Conservation (phyloP, 2,888 invertebrate species). For the Tethea ocularis region DNA sequence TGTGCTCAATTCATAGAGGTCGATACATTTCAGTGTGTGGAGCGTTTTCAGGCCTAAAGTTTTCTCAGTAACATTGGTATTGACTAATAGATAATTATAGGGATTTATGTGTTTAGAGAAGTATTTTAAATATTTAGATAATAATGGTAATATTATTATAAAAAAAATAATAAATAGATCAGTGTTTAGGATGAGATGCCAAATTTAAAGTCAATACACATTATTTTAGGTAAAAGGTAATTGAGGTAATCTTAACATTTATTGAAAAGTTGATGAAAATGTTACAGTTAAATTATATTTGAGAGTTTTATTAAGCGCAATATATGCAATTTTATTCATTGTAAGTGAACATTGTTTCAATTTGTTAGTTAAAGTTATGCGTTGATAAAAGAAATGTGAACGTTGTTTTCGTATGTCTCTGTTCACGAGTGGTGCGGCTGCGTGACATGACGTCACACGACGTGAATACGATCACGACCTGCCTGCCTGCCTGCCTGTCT, state of each 20-base stretch:
- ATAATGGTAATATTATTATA: conserved; percentile 75
- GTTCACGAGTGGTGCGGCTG: conserved; percentile 16
- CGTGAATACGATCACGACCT: conserved; percentile 12
- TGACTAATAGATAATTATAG: conserved; percentile 81
- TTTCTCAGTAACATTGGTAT: conserved; percentile 78
- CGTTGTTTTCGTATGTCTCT: conserved; percentile 65
- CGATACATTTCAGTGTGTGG: conserved; percentile 58
- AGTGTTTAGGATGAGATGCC: conserved; percentile 85
- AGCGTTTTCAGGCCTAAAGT: conserved; percentile 79
- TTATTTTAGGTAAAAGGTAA: conserved; percentile 85
- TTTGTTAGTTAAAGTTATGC: conserved; percentile 83
- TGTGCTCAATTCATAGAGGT: conserved; percentile 56
- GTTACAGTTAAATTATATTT: conserved; percentile 84
- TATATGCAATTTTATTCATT: conserved; percentile 82
- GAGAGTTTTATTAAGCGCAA: conserved; percentile 83
- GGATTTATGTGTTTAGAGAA: conserved; percentile 83
- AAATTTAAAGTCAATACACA: conserved; percentile 88
- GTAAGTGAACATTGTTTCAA: conserved; percentile 82
- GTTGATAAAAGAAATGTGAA: conserved; percentile 65
- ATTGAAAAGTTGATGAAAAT: conserved; percentile 81
- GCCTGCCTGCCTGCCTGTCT: conserved; percentile 16
- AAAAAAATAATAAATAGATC: conserved; percentile 71
- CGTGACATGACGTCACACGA: too few relatives aligned
- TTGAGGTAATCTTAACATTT: conserved; percentile 81
- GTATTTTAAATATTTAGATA: conserved; percentile 84